Evolutionary conservation across 2,797 vertebrate species (phyloP).

Genomic region (Acipenser ruthenus): DNA sequence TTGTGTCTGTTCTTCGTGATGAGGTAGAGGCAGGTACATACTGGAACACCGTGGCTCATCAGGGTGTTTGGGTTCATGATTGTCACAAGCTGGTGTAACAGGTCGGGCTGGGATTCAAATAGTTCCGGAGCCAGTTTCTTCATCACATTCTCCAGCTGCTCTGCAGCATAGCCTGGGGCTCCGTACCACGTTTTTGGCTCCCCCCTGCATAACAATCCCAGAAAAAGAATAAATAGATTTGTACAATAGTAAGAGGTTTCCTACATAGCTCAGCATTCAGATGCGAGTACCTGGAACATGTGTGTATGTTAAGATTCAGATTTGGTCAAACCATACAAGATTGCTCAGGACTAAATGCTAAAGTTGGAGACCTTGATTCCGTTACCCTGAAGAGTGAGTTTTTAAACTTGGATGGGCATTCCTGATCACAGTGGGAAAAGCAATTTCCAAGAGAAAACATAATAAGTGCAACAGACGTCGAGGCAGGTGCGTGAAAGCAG

Average conservation of each 20-base stretch:
- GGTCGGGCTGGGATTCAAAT: slow-evolving; percentile 92
- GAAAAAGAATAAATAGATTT: background rate
- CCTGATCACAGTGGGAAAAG: no score
- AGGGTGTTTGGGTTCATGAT: slow-evolving; percentile 98
- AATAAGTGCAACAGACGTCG: no score
- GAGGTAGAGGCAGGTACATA: slow-evolving; percentile 45
- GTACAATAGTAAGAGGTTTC: no score
- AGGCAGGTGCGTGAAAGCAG: slow-evolving; percentile 17
- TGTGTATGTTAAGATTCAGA: no score
- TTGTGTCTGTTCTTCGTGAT: background rate
- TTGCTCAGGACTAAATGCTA: no score
- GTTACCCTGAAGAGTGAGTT: no score
- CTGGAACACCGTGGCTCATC: slow-evolving; percentile 92
- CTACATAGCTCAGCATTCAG: no score
- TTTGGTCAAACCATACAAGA: no score
- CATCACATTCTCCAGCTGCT: slow-evolving; percentile 92
- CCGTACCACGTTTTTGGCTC: slow-evolving; percentile 99
- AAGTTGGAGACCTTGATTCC: no score
- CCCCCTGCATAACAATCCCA: slow-evolving; percentile 64
- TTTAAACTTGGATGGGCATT: no score
- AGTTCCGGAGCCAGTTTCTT: slow-evolving; percentile 93
- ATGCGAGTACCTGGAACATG: no score
- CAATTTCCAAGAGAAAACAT: no score
- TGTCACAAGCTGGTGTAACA: slow-evolving; percentile 96
- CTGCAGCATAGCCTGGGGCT: slow-evolving; percentile 88